Percentiles rank a stretch among this genome's conserved stretches.
Conservation (phyloP, 2,888 invertebrate genomes). For the Macropis europaea region DNA sequence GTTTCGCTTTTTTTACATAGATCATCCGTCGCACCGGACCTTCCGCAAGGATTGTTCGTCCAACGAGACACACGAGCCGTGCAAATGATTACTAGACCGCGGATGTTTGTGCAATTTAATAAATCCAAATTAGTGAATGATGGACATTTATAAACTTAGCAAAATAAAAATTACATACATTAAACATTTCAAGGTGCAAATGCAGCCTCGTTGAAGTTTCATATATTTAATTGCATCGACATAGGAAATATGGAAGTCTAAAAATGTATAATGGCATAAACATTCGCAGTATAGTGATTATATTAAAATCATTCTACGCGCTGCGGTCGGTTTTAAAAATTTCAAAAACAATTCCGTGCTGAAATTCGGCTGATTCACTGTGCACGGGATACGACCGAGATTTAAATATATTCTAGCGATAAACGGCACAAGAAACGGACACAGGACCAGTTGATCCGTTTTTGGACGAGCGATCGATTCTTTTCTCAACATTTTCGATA, state of each 20-base stretch:
- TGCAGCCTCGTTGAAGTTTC: too few relatives aligned
- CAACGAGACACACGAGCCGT: too few relatives aligned
- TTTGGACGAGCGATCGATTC: constrained; percentile 65
- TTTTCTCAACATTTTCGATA: constrained; percentile 73
- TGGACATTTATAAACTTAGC: neutral
- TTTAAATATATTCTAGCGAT: constrained; percentile 68
- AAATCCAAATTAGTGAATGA: neutral
- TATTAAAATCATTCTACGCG: neutral
- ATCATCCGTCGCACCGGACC: too few relatives aligned
- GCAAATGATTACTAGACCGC: too few relatives aligned
- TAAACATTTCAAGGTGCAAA: neutral
- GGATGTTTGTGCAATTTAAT: too few relatives aligned
- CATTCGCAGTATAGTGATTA: neutral
- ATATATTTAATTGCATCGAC: too few relatives aligned
- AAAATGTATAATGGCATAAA: too few relatives aligned
- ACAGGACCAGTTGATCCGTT: constrained; percentile 68
- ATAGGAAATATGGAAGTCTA: too few relatives aligned
- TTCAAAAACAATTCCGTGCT: constrained; percentile 45
- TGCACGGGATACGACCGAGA: constrained; percentile 62
- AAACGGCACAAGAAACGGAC: constrained; percentile 66
- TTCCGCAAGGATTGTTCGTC: neutral
- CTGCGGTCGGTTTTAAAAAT: constrained; percentile 38
- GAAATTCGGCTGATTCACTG: constrained; percentile 31
- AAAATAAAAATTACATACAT: neutral
- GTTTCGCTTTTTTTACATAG: neutral